A percentile compares a stretch with the other conserved stretches of the same genome.
Conservation (phyloP, 2,113 vertebrate genomes). For the Cryptotis parvus region DNA sequence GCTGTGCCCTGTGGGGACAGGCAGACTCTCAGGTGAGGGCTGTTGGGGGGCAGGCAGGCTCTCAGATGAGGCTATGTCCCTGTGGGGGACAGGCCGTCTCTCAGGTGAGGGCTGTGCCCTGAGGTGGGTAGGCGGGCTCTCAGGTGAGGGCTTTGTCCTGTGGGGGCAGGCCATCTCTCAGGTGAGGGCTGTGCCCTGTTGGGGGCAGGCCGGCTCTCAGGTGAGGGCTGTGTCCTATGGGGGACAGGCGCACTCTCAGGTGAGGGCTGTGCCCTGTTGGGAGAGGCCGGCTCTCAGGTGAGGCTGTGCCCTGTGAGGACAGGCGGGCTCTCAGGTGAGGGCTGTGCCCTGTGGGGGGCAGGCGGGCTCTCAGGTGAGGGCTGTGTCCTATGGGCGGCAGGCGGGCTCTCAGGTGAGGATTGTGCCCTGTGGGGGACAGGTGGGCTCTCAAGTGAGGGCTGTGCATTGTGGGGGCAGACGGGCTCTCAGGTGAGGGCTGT, state of each 20-base stretch:
- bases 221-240: conserved; percentile 75
- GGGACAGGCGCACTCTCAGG: conserved; percentile 85
- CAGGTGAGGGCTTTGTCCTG: conserved; percentile 81
- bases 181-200: conserved; percentile 85
- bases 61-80: conserved; percentile 79
- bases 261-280: conserved; percentile 57
- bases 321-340: conserved; percentile 86
- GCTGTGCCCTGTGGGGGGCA: conserved; percentile 84
- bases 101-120: conserved; percentile 86
- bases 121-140: conserved; percentile 79
- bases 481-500: conserved; percentile 83
- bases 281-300: no score
- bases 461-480: conserved; percentile 84
- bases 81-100: conserved; percentile 81
- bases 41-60: conserved; percentile 80
- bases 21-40: conserved; percentile 84
- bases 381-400: conserved; percentile 69
- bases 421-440: conserved; percentile 84
- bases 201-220: conserved; percentile 85
- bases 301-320: conserved; percentile 84
- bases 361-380: conserved; percentile 84
- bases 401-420: conserved; percentile 84
- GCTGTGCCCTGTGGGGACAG: conserved; percentile 83
- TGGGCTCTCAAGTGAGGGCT: conserved; percentile 83
- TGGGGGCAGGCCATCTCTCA: conserved; percentile 82